Conservation (phyloP, 2,888 invertebrate species). For the Tenthredo notha region DNA sequence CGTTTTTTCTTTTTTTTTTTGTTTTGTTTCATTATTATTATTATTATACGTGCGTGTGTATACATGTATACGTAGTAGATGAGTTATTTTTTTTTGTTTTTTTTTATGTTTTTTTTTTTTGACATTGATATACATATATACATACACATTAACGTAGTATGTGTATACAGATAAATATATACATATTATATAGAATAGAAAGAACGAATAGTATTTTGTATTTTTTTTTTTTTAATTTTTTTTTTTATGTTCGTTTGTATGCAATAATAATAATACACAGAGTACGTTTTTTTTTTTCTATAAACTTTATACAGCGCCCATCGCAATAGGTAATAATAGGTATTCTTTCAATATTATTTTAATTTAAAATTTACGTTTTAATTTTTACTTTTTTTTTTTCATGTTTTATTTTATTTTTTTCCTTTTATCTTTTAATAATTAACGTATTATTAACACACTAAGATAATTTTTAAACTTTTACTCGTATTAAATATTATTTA, state of each 20-base stretch:
- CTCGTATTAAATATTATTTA: conserved; percentile 64
- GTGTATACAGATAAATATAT: conserved; percentile 62
- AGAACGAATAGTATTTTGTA: conserved; percentile 64
- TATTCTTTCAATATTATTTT: conserved; percentile 53
- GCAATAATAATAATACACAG: conserved; percentile 71
- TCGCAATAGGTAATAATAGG: conserved; percentile 61
- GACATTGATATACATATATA: conserved; percentile 68
- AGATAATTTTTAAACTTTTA: conserved; percentile 70
- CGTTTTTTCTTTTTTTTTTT: not conserved
- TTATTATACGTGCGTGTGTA: conserved; percentile 28
- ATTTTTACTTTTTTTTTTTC: not conserved
- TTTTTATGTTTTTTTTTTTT: not conserved
- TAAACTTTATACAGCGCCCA: conserved; percentile 72
- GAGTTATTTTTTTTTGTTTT: conserved; percentile 42
- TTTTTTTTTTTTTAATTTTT: not conserved
- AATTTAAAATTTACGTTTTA: conserved; percentile 15
- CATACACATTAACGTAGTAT: conserved; percentile 69
- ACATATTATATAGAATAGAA: conserved; percentile 72
- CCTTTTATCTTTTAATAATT: conserved; percentile 63
- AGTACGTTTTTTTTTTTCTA: conserved; percentile 64
- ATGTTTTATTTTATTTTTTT: conserved; percentile 51
- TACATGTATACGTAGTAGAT: conserved; percentile 12
- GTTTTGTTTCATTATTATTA: not conserved
- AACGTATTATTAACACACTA: conserved; percentile 67
- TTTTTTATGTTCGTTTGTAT: conserved; percentile 58